Evolutionary conservation across 1,140 invertebrate genomes (phyloP), one percentile per base, ranked within the genome.

Genomic region (Penaeus japonicus): DNA sequence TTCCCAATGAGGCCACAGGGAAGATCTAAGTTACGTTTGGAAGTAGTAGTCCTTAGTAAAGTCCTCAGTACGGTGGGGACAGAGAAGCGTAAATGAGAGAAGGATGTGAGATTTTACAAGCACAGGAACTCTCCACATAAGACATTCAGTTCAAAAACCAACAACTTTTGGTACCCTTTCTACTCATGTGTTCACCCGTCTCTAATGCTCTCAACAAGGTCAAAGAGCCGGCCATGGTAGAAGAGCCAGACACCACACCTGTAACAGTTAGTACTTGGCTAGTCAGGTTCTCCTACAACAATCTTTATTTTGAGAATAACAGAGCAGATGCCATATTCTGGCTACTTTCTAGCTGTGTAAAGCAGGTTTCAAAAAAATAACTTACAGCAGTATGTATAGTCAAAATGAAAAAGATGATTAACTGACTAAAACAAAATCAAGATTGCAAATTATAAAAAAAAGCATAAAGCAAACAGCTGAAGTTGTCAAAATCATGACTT

Each of bases 141-240:
- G n/a, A 82, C 20, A 47, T 47, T 47, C 47, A 78, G 47, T 79
- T 27, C 27, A 87, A 82, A 82, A 81, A 73, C 47, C 24, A 73
- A 54, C 22, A 79, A 17, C 59, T 62, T 39, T 79, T 39, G 57
- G 73, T 88, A 88, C 87, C 87, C 87, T 88, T 88, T 88, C 87
- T 83, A 39, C 73, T 83, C 87, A 88, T 88, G 87, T 88, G 87
- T 35, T 88, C 87, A 30, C 87, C 87, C 30, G 87, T 73, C 81
- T 88, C 87, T 83, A 88, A 83, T 30, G 87, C 65, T 83, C 87
- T 83, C 80, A 88, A 88, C 75, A 88, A 78, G 62, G 87, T 88
- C 39, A 88, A 86, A 80, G 53, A 65, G 57, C 85, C 85, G 55
- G 85, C 47, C 54, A 79, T 57, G 80, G 62, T 55, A 39, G 70